Percentiles rank a stretch among this genome's conserved stretches.
These are phyloP conservation scores for Pygmarrhopalites habei DNA, from an alignment of 1,140 invertebrate species.

Conservation along the genomic window DNA sequence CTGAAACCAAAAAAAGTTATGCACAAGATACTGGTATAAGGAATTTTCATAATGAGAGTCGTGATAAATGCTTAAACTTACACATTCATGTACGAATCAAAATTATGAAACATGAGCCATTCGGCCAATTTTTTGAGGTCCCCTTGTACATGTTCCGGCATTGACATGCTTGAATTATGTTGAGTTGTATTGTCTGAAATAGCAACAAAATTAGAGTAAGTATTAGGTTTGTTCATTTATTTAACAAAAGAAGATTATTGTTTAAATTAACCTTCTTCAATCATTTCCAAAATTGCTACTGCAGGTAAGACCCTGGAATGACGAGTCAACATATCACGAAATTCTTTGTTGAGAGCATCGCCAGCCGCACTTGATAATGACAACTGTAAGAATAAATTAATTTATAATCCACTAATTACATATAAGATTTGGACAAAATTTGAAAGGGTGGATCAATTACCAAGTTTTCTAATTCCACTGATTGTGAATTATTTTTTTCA, in stretches of 20 bases:
- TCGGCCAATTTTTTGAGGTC: constrained; percentile 70
- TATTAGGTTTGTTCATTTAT: too few relatives aligned
- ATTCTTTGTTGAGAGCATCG: constrained; percentile 72
- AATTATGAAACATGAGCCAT: constrained; percentile 73
- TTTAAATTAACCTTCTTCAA: constrained; percentile 82
- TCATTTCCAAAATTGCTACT: constrained; percentile 72
- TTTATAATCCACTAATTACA: constrained; percentile 7
- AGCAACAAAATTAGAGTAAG: constrained; percentile 15
- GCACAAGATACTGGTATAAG: too few relatives aligned
- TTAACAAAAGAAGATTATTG: too few relatives aligned
- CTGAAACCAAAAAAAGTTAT: too few relatives aligned
- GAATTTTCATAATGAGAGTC: too few relatives aligned
- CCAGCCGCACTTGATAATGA: constrained; percentile 65
- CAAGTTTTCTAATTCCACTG: constrained; percentile 87
- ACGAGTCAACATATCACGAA: constrained; percentile 73
- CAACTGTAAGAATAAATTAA: constrained; percentile 50
- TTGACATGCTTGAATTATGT: constrained; percentile 48
- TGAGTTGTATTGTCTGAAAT: constrained; percentile 47
- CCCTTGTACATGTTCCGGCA: constrained; percentile 57
- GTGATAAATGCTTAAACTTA: too few relatives aligned
- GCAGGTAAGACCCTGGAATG: constrained; percentile 80
- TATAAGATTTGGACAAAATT: too few relatives aligned
- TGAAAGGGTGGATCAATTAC: constrained; percentile 53
- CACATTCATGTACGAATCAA: constrained; percentile 69
- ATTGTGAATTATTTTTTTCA: constrained; percentile 84